Percentiles rank a stretch among this genome's conserved stretches.
These are phyloP conservation scores for Misgurnus mizolepis DNA, from an alignment of 2,113 vertebrate genomes.

Conservation along the genomic window DNA sequence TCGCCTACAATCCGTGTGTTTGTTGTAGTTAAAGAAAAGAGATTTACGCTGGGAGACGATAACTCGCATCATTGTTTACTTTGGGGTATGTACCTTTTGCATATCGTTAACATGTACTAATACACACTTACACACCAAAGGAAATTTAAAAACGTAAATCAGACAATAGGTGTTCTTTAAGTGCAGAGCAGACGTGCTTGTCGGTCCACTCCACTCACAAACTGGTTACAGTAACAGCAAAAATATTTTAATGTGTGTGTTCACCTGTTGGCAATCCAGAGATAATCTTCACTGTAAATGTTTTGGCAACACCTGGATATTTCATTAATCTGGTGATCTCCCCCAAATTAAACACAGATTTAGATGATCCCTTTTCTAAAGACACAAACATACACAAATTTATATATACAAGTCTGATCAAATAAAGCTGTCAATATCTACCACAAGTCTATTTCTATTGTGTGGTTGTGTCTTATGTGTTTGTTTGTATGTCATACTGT, in stretches of 20 bases:
- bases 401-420: neutral
- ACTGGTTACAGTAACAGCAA: neutral
- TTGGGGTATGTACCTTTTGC: too few relatives aligned
- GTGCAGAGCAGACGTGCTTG: too few relatives aligned
- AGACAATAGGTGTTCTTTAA: too few relatives aligned
- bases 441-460: neutral
- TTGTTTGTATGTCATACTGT: conserved; percentile 67
- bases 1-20: too few relatives aligned
- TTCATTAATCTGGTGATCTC: conserved; percentile 83
- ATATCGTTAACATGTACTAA: too few relatives aligned
- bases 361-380: conserved; percentile 49
- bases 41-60: too few relatives aligned
- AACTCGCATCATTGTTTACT: too few relatives aligned
- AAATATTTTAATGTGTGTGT: neutral
- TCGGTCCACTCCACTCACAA: too few relatives aligned
- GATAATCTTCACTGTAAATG: conserved; percentile 85
- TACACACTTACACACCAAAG: too few relatives aligned
- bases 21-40: too few relatives aligned
- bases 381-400: conserved; percentile 12
- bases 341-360: conserved; percentile 80
- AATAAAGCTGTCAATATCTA: neutral
- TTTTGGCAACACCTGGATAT: conserved; percentile 79
- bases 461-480: neutral
- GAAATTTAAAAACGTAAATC: too few relatives aligned
- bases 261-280: conserved; percentile 87